A percentile compares a stretch with the other conserved stretches of the same genome.
Evolutionary conservation across 2,113 vertebrate genomes (phyloP).

Genomic region (Actenoides hombroni): DNA sequence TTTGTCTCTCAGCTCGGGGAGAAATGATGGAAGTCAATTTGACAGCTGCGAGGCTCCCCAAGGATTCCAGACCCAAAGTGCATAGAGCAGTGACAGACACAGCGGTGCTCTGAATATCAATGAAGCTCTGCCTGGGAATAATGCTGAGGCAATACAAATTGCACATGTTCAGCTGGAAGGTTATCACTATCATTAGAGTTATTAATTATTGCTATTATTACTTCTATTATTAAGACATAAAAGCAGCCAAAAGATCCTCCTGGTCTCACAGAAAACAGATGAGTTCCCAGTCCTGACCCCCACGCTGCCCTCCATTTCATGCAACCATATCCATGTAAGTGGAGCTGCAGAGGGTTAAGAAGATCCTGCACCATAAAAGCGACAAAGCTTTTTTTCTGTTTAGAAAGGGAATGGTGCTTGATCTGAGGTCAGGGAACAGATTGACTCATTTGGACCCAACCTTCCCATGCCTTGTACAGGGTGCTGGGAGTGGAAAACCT

Average conservation of each 20-base stretch:
- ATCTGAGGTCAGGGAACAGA: neutral
- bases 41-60: slow-evolving; percentile 75
- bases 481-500: neutral
- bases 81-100: slow-evolving; percentile 72
- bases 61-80: slow-evolving; percentile 70
- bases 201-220: slow-evolving; percentile 67
- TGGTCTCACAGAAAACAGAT: neutral
- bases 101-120: slow-evolving; percentile 64
- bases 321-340: accelerated
- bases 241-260: neutral
- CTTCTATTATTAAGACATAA: slow-evolving; percentile 52
- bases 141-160: slow-evolving; percentile 64
- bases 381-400: neutral
- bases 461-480: neutral
- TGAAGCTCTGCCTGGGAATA: slow-evolving; percentile 67
- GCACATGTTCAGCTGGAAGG: slow-evolving; percentile 64
- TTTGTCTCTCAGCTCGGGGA: slow-evolving; percentile 68
- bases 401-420: neutral
- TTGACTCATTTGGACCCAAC: neutral
- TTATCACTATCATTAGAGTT: slow-evolving; percentile 60
- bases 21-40: slow-evolving; percentile 74
- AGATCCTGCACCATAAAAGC: neutral
- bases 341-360: neutral
- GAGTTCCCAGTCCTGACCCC: neutral
- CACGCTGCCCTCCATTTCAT: accelerated